Evolutionary conservation across 2,888 invertebrate species (phyloP), one percentile per base, ranked within the genome.

Genomic region (Plebejus melissa): DNA sequence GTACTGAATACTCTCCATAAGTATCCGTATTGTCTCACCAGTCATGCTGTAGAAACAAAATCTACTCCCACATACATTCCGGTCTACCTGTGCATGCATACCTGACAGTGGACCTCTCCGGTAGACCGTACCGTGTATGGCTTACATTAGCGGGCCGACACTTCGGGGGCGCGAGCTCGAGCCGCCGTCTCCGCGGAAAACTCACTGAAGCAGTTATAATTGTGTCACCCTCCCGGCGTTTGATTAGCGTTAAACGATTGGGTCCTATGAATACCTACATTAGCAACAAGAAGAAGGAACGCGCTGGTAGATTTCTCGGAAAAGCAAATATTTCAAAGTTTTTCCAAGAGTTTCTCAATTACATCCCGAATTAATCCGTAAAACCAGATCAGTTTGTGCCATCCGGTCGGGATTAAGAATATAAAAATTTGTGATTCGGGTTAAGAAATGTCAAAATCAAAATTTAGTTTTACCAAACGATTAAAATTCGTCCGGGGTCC

Each of bases 401-500:
- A 28, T 60, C 1, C 22, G 22, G 32, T 32, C 4, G 28, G 32
- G 9, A 32, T 28, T 65, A 28, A 60, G 2, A 60, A 65, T 65
- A 65, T 65, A 11, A 28, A 28, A 11, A 32, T 4, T 13, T 11
- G 4, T 32, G 11, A 65, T 32, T 65, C 65, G 32, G 65, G 5
- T 65, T 13, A 13, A 32, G 65, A 32, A 65, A 65, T 13, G 65
- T 36, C 65, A 13, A 16, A 13, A 65, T 32, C 32, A 65, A 16
- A 65, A 65, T 65, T 65, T 13, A 32, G 60, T 65, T 22, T 46
- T 9, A 28, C 46, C 22, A 71, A 7, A 71, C 28, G 41, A 71
- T 71, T 71, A 71, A 13, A 46, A 71, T 71, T 71, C 28, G 46
- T 71, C 41, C 46, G 22, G 46, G 13, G 71, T 65, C 32, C 32